Base-by-base conservation (phyloP, 2,113 vertebrate species). In the Dascyllus trimaculatus region DNA sequence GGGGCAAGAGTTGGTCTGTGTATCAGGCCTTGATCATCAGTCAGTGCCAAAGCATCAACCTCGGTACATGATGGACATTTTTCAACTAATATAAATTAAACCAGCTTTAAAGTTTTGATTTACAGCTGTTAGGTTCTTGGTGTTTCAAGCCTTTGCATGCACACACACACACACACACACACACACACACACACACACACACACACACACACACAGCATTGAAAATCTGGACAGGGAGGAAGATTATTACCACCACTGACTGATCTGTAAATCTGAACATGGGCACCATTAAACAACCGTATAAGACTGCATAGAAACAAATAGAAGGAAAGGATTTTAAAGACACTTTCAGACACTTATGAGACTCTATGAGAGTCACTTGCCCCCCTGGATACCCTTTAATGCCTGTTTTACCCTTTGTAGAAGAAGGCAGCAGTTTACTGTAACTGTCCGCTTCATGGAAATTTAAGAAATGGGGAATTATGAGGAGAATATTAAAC, bases 1-100 rank as follows among this genome's bases (percentile, higher is more conserved):
- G 69, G 74, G 69, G 60, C 81, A 78, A 54, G 78, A 81, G 72
- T 9, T 79, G 74, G 56, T 84, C 68, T 71, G 19, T 77, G 48
- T 73, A 81, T 26, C 76, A 64, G 54, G 32, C 19, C 45, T 84
- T 81, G 74, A 77, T 81, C 63, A 82, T 82, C 71, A 75, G 70
- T 80, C 71, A 80, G 59, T 56, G 59, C n/a, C 70, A 65, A 75
- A 91, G 49, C 61, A 22, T 64, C 61, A 57, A 78, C 60, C n/a
- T 67, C 43, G 74, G 59, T 25, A 29, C 53, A 53, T 54, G 61
- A 66, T 4, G 22, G 52, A 43, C 51, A 26, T 54, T 68, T 61
- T 73, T 48, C 2, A 22, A n/a, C 51, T 25, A 22, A 29, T 21
- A 45, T 49, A 8, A 26, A 45, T 10, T 25, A 49, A 51, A 35